A percentile compares a stretch with the other conserved stretches of the same genome.
Evolutionary conservation across 2,797 vertebrate genomes (phyloP).

Genomic region (Muscicapa striata): DNA sequence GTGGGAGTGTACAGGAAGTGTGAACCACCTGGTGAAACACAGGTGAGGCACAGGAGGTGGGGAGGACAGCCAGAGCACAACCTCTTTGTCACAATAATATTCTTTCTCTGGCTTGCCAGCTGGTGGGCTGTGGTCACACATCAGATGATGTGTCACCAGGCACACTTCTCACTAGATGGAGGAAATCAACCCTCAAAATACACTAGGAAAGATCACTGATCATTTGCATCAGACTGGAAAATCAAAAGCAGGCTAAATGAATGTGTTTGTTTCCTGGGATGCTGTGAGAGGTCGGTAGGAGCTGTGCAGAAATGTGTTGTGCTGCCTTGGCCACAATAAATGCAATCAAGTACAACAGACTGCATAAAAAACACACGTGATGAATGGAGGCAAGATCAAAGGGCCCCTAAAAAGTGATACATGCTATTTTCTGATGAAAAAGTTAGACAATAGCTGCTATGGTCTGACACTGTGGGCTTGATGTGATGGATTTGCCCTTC

Average conservation of each 20-base stretch:
- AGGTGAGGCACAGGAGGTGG: not conserved
- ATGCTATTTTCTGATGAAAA: not conserved
- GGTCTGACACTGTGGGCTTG: rapidly evolving
- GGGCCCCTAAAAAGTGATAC: not conserved
- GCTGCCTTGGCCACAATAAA: not conserved
- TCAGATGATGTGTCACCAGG: not conserved
- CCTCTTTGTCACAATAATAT: not conserved
- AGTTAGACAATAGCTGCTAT: rapidly evolving
- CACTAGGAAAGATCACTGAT: not conserved
- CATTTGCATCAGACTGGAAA: not conserved
- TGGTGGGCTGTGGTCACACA: not conserved
- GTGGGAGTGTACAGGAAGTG: not conserved
- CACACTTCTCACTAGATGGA: not conserved
- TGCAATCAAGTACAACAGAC: not conserved
- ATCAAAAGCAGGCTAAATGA: not conserved
- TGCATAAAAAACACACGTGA: not conserved
- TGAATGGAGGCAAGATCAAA: not conserved
- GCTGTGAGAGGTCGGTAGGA: not conserved
- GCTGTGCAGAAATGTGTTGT: not conserved
- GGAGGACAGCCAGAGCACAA: not conserved
- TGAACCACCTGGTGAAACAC: not conserved
- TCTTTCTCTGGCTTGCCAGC: not conserved
- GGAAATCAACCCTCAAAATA: not conserved
- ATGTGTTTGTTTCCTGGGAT: not conserved
- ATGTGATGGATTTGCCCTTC: not conserved